phyloP scores from a whole-genome alignment of 2,888 invertebrate genomes.

The Hydrotaea cyrtoneurina region DNA sequence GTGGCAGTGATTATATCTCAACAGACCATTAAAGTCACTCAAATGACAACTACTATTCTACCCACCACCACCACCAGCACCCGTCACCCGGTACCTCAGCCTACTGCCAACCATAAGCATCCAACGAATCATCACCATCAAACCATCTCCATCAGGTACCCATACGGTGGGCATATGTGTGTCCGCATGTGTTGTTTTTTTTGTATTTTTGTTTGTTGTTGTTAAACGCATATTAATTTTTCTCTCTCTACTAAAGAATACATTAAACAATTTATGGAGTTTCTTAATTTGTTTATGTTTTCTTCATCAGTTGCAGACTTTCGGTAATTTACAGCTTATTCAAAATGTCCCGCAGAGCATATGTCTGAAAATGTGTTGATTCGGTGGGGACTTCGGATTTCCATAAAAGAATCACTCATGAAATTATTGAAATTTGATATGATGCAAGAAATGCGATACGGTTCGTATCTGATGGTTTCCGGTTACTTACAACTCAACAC shows the following conservation, averaged over 20 bases:
- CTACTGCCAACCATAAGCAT: conserved; percentile 22
- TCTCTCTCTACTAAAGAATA: conserved; percentile 40
- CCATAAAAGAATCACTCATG: conserved; percentile 47
- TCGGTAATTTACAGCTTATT: conserved; percentile 43
- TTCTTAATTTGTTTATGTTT: conserved; percentile 50
- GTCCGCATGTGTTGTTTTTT: background rate
- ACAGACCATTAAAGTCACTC: conserved; percentile 81
- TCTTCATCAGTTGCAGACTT: conserved; percentile 17
- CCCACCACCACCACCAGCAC: conserved; percentile 47
- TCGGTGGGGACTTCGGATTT: conserved; percentile 23
- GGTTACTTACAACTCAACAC: conserved; percentile 21
- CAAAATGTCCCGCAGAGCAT: conserved; percentile 52
- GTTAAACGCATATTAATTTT: conserved; percentile 58
- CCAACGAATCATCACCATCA: conserved; percentile 31
- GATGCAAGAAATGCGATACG: background rate
- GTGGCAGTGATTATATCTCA: conserved; percentile 81
- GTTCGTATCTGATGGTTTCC: conserved; percentile 29
- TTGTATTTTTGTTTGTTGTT: too few relatives aligned
- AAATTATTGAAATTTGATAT: conserved; percentile 64
- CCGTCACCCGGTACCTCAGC: conserved; percentile 10
- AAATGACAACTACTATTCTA: conserved; percentile 79
- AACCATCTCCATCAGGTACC: conserved; percentile 41
- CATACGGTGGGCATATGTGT: background rate
- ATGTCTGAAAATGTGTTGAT: conserved; percentile 59
- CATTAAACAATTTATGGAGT: conserved; percentile 61